Evolutionary conservation across 2,797 vertebrate genomes (phyloP), one percentile per base, ranked within the genome.

Genomic region (Dicrostonyx torquatus): DNA sequence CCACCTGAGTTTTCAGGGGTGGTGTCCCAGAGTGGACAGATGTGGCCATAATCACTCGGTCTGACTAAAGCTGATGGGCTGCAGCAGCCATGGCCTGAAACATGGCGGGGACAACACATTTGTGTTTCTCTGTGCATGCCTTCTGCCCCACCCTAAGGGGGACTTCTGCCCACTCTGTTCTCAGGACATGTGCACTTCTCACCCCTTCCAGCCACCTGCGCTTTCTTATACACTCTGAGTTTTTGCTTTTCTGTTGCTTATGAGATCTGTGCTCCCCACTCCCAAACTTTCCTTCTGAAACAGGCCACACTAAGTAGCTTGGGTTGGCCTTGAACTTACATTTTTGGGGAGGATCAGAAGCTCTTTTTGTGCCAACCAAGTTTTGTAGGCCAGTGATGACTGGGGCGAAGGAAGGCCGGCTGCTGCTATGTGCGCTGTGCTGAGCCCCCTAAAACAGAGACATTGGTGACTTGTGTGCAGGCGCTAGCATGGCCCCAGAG

Each of bases 361-460:
- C 85, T 96, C 98, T 98, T 73, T 98, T 98, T 1, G 97, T 97
- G 97, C 98, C 98, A 93, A 98, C 98, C 96, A 98, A 97, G 95
- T 94, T 98, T 93, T 98, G 98, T 26, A 98, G 96, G 93, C 98
- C 98, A 77, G 98, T 97, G 73, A 98, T 95, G 58, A 98, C 98
- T 0, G 98, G 98, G 78, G 97, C 96, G 0, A 98, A 97, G 0
- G 98, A 84, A 1, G 98, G 98, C 75, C 97, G 97, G 84, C 98
- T 98, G 96, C 98, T 98, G 85, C 97, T 95, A 7, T 97, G 97
- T 86, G 93, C 90, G 14, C 97, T 98, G 82, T 98, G 96, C 1
- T 98, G 99, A 97, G 97, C 99, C 14, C 97, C 98, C 99, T 99
- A 97, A 40, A 97, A 95, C 93, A 40, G 9, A 96, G 96, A 93